Evolutionary conservation across 2,113 vertebrate species (phyloP).

Genomic region (Setophaga kirtlandii): DNA sequence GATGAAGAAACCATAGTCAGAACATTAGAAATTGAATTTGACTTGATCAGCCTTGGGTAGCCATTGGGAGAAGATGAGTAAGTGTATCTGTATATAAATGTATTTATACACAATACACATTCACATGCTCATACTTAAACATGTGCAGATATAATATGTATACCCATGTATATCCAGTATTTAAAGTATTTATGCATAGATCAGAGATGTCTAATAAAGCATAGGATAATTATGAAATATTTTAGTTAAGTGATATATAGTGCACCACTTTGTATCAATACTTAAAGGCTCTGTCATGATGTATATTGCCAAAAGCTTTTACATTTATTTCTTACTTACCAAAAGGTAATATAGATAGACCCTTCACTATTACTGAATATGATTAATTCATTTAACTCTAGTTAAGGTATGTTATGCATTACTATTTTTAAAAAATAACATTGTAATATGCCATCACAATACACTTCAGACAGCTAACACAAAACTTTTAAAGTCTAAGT

Average conservation of each 20-base stretch:
- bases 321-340: neutral
- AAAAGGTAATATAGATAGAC: neutral
- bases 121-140: neutral
- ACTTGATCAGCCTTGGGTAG: neutral
- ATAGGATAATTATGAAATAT: neutral
- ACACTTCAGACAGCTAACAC: neutral
- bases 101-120: neutral
- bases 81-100: neutral
- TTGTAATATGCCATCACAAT: neutral
- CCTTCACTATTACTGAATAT: neutral
- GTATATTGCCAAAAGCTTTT: neutral
- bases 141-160: neutral
- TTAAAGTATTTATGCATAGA: neutral
- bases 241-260: neutral
- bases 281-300: neutral
- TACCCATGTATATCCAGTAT: neutral
- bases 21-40: neutral
- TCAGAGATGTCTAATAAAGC: neutral
- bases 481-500: neutral
- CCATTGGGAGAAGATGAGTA: neutral
- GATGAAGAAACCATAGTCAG: neutral
- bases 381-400: neutral
- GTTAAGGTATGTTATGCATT: neutral
- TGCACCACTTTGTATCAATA: neutral
- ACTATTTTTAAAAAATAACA: neutral